phyloP scores from a whole-genome alignment of 2,113 vertebrate genomes.

The Cheilinus undulatus region DNA sequence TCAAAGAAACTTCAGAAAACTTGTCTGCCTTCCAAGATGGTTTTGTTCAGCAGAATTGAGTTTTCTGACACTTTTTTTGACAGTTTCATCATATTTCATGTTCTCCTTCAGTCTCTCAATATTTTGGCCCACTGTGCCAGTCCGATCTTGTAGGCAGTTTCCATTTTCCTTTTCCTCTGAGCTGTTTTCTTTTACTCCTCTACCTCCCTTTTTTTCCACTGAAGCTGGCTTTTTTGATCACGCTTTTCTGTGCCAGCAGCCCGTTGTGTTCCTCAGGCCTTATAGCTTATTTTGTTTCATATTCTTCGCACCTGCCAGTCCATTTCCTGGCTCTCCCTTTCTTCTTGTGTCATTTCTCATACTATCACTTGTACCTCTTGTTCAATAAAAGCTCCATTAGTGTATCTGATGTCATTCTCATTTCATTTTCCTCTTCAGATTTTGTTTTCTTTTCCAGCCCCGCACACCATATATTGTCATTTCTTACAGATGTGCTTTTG shows the following conservation, averaged over 20 bases:
- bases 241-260: slow-evolving; percentile 28
- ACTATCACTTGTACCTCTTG: slow-evolving; percentile 44
- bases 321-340: slow-evolving; percentile 7
- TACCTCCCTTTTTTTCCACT: slow-evolving; percentile 27
- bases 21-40: slow-evolving; percentile 11
- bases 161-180: slow-evolving; percentile 42
- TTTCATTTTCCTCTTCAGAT: slow-evolving; percentile 26
- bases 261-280: slow-evolving; percentile 39
- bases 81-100: slow-evolving; percentile 32
- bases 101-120: slow-evolving; percentile 14
- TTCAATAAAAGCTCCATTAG: slow-evolving; percentile 45
- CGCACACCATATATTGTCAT: not conserved
- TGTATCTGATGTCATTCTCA: slow-evolving; percentile 21
- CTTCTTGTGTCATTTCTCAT: slow-evolving; percentile 36
- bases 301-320: slow-evolving; percentile 53
- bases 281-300: slow-evolving; percentile 56
- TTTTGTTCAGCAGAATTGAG: not conserved
- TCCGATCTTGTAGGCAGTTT: slow-evolving; percentile 38
- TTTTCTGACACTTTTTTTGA: slow-evolving; percentile 14
- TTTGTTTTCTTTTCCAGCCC: not conserved
- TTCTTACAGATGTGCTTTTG: slow-evolving; percentile 23
- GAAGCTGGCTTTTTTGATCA: slow-evolving; percentile 58
- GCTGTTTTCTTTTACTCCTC: slow-evolving; percentile 16
- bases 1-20: slow-evolving; percentile 1
- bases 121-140: slow-evolving; percentile 24